Conservation (phyloP, 1,140 invertebrate genomes). For the Rhizoglyphus robini region DNA sequence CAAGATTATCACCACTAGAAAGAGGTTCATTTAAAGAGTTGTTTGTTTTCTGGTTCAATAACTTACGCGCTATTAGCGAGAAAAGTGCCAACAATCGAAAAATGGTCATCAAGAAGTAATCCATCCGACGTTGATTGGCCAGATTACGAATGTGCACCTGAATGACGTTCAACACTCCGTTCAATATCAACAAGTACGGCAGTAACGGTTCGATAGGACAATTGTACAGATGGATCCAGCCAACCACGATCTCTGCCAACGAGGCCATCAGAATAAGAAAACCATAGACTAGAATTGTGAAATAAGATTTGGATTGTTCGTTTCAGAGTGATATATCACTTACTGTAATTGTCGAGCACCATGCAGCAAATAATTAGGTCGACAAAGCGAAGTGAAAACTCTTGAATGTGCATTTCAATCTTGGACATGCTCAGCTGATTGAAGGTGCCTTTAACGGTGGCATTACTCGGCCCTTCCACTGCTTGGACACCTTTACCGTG, state of each 20-base stretch:
- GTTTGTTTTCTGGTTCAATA: neutral
- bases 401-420: neutral
- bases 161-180: neutral
- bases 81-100: neutral
- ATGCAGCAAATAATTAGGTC: neutral
- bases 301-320: too few species aligned
- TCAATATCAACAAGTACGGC: neutral
- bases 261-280: neutral
- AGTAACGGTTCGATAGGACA: neutral
- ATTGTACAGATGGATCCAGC: neutral
- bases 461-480: neutral
- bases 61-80: neutral
- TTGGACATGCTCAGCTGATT: neutral
- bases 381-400: neutral
- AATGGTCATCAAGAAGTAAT: neutral
- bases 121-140: neutral
- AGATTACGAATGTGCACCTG: neutral
- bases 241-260: neutral
- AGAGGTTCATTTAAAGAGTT: neutral
- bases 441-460: neutral
- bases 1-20: too few species aligned
- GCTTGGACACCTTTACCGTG: neutral
- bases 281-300: neutral
- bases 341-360: neutral
- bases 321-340: neutral